Evolutionary conservation across 2,888 invertebrate species (phyloP), one percentile per base, ranked within the genome.

Genomic region (Sclerodermus sp.): DNA sequence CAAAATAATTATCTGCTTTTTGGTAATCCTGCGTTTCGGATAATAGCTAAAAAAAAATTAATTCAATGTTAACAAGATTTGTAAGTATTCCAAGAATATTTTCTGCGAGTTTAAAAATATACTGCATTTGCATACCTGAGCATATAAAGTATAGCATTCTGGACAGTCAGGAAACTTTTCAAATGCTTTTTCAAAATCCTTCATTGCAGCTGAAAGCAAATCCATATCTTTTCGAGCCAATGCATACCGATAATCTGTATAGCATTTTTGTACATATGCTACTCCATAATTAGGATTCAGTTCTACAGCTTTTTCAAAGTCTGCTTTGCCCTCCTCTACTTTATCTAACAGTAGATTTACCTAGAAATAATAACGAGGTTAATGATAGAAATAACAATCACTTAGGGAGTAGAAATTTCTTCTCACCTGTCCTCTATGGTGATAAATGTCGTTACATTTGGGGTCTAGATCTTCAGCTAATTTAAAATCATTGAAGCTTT

Each of bases 191-290:
- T 90, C 85, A 78, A 96, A 95, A 57, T 87, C 85, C 55, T 82
- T 79, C 74, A 91, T 83, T 1, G 89, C 88, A 64, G 84, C 81
- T 64, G 85, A 82, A 44, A 90, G 73, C 40, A 85, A 81, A 57
- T 81, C 81, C 51, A 84, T 80, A 74, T 88, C 85, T 66, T 83
- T 83, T 41, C 82, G 81, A 42, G 83, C 70, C 53, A 86, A 81
- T 23, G 88, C 87, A 70, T 85, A 82, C 64, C 90, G 85, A 73
- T 93, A 95, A 74, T 93, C 90, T 31, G 90, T 89, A 79, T 93
- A 96, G 71, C 91, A 91, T 78, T 93, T 94, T 77, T 96, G 96
- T 45, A 93, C 91, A 63, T 86, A 88, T 1, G 93, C 91, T 71
- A 94, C 87, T 1, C 91, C 88, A 75, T 93, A 93, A 57, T 90